Evolutionary conservation across 2,113 vertebrate genomes (phyloP), one percentile per base, ranked within the genome.

Genomic region (Dicaeum eximium): DNA sequence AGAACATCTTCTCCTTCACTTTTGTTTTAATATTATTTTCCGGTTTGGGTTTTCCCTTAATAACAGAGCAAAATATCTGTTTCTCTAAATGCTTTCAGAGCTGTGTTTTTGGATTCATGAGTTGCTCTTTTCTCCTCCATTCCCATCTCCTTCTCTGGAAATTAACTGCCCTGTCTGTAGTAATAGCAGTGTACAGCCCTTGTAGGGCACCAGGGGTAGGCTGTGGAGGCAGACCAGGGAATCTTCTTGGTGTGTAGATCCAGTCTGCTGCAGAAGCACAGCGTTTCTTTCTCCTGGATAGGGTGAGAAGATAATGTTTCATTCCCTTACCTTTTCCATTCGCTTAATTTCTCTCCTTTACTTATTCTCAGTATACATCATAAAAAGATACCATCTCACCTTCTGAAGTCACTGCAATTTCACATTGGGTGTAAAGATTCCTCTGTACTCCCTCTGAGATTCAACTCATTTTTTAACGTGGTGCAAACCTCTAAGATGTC

Each of bases 1-100:
- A 90, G 75, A 91, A 80, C 3, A 58, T 44, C 51, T 89, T 79
- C 14, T 12, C 37, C 35, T 87, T 64, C 4, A 3, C 51, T 88
- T 94, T 89, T 67, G 20, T 80, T 94, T 93, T 44, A 48, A 53
- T 84, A 84, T 44, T 85, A 45, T 92, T 92, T 91, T 87, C 66
- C 44, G 77, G 13, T 9, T 58, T 84, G 50, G 7, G 10, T 75
- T 87, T 92, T 67, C 54, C 57, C 40, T 69, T 72, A 92, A 60
- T 57, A 85, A 72, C 35, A 90, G 37, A 75, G 11, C 13, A 77
- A 88, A 54, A 40, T 15, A 88, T 79, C 47, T 35, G 9, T 35
- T 75, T 65, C 71, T 82, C 42, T 62, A 81, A 70, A 85, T 69
- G 20, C 35, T 90, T 82, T 92, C n/a, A 69, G 62, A 92, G 10